These are phyloP conservation scores for Notechis scutatus DNA, from an alignment of 2,113 vertebrate species.

Conservation along the genomic window DNA sequence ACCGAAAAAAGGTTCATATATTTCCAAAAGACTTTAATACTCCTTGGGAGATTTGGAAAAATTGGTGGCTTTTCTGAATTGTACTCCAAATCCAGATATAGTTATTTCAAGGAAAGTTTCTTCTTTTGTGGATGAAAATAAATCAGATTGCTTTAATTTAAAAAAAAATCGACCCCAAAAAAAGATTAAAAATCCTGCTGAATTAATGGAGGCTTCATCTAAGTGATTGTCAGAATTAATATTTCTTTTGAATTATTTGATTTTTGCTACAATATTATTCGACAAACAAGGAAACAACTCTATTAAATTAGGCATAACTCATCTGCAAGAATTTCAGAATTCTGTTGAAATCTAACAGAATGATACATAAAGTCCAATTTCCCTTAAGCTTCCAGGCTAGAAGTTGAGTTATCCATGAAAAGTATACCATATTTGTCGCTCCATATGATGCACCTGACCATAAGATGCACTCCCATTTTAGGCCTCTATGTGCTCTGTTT, in stretches of 20 bases:
- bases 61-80: not conserved
- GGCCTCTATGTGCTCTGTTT: too few relatives aligned
- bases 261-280: not conserved
- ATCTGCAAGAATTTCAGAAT: not conserved
- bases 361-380: not conserved
- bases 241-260: not conserved
- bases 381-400: too few relatives aligned
- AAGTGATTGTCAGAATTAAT: not conserved
- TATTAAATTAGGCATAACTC: not conserved
- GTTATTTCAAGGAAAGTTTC: not conserved
- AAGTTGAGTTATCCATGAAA: not conserved
- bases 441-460: too few relatives aligned
- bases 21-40: not conserved
- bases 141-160: not conserved
- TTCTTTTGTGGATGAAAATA: not conserved
- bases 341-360: not conserved
- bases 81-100: not conserved
- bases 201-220: not conserved
- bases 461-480: too few relatives aligned
- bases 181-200: not conserved
- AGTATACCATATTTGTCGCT: too few relatives aligned
- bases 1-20: not conserved
- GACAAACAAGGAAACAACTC: not conserved
- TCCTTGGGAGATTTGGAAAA: not conserved
- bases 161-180: not conserved